A percentile compares a stretch with the other conserved stretches of the same genome.
Conservation (phyloP, 2,797 vertebrate genomes). For the Malurus leucopterus region DNA sequence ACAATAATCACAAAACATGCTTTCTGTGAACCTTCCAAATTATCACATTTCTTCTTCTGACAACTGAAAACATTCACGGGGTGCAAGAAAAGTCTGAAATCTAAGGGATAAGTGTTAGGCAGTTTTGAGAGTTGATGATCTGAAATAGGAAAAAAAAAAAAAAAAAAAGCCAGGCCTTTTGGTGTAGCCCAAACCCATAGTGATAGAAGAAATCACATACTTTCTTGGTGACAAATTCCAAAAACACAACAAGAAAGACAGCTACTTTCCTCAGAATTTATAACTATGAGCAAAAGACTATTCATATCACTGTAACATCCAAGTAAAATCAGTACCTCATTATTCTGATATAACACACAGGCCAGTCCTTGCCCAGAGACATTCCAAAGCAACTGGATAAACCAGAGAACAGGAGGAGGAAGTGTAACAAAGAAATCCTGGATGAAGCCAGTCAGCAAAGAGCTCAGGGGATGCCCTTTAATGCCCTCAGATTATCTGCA, state of each 20-base stretch:
- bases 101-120: background rate
- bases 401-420: accelerated
- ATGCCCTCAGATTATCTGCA: background rate
- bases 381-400: background rate
- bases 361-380: background rate
- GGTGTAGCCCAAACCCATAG: background rate
- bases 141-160: background rate
- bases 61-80: background rate
- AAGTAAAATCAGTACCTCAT: background rate
- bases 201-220: background rate
- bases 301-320: background rate
- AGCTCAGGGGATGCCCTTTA: background rate
- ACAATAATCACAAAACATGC: constrained; percentile 54
- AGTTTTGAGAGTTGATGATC: background rate
- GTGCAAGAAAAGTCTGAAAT: background rate
- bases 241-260: background rate
- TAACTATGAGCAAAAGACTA: background rate
- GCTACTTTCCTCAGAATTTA: background rate
- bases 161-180: background rate
- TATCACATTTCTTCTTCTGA: constrained; percentile 50
- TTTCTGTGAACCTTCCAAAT: constrained; percentile 56
- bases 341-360: background rate
- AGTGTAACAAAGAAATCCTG: background rate
- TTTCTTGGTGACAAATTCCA: background rate
- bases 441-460: background rate